A percentile compares a stretch with the other conserved stretches of the same genome.
These are phyloP conservation scores for Phaetusa simplex DNA, from an alignment of 2,113 vertebrate genomes.

Conservation along the genomic window DNA sequence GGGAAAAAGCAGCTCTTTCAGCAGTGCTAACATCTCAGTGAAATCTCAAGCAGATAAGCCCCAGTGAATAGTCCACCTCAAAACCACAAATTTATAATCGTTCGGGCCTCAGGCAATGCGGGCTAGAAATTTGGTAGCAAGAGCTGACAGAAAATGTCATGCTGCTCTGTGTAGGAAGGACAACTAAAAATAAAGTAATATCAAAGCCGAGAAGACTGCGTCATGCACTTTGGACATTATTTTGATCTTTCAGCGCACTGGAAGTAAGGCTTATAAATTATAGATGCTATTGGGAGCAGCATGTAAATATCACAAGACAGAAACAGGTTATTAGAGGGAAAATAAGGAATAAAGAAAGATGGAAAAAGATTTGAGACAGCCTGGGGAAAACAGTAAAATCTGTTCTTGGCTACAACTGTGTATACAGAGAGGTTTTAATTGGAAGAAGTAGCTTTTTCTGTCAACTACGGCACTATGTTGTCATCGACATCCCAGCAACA, in stretches of 20 bases:
- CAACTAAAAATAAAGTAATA: constrained; percentile 58
- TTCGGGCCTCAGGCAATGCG: neutral
- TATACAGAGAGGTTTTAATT: neutral
- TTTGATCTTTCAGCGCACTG: constrained; percentile 8
- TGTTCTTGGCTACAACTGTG: neutral
- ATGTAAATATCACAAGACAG: constrained; percentile 19
- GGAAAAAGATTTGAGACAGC: neutral
- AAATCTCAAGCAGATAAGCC: neutral
- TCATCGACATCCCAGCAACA: neutral
- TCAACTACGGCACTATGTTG: neutral
- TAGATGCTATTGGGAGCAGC: neutral
- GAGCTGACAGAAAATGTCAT: constrained; percentile 20
- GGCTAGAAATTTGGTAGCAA: neutral
- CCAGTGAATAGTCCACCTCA: neutral
- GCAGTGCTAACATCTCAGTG: neutral
- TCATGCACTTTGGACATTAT: constrained; percentile 31
- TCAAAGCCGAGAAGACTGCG: constrained; percentile 1
- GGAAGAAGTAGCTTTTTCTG: constrained; percentile 2
- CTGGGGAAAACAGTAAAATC: neutral
- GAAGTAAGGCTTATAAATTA: constrained; percentile 38
- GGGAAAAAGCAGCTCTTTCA: neutral
- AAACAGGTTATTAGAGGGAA: constrained; percentile 42
- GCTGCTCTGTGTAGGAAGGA: neutral
- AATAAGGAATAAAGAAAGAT: neutral
- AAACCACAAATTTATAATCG: neutral